Conservation (phyloP, 1,140 invertebrate species). For the Episyrphus balteatus region DNA sequence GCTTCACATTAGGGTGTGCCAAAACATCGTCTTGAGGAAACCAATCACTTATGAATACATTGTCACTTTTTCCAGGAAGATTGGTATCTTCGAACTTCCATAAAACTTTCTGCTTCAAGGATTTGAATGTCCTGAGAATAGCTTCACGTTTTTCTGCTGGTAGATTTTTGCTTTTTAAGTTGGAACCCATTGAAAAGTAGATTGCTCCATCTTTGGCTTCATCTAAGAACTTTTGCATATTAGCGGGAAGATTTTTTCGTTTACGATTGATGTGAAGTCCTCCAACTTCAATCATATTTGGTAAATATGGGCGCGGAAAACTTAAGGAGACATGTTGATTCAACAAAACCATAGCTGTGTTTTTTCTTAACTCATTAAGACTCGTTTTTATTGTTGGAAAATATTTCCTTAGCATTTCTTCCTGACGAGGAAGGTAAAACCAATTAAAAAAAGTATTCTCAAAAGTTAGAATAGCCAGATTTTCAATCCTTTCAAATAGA, state of each 20-base stretch:
- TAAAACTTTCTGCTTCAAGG: slow-evolving; percentile 47
- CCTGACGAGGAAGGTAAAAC: slow-evolving; percentile 22
- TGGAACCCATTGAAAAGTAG: slow-evolving; percentile 52
- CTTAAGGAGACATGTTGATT: slow-evolving; percentile 44
- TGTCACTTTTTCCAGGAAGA: slow-evolving; percentile 41
- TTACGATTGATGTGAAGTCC: slow-evolving; percentile 41
- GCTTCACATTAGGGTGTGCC: slow-evolving; percentile 53
- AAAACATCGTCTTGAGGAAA: slow-evolving; percentile 59
- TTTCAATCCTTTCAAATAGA: slow-evolving; percentile 35
- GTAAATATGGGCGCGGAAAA: slow-evolving; percentile 38
- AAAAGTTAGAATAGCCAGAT: slow-evolving; percentile 19
- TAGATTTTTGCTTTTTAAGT: slow-evolving; percentile 43
- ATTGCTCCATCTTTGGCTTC: slow-evolving; percentile 45
- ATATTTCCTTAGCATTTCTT: slow-evolving; percentile 31
- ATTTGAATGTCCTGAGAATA: slow-evolving; percentile 43
- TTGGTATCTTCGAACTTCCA: slow-evolving; percentile 56
- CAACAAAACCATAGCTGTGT: slow-evolving; percentile 40
- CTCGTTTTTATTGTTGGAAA: slow-evolving; percentile 22
- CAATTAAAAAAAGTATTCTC: slow-evolving; percentile 11
- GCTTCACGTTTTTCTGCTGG: slow-evolving; percentile 38
- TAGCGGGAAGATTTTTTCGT: slow-evolving; percentile 28
- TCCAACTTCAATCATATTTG: slow-evolving; percentile 46
- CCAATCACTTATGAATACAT: slow-evolving; percentile 54
- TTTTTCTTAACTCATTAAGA: slow-evolving; percentile 28
- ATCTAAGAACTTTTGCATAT: slow-evolving; percentile 44